Evolutionary conservation across 2,797 vertebrate genomes (phyloP), one percentile per base, ranked within the genome.

Genomic region (Scolopax bukidnonensis): DNA sequence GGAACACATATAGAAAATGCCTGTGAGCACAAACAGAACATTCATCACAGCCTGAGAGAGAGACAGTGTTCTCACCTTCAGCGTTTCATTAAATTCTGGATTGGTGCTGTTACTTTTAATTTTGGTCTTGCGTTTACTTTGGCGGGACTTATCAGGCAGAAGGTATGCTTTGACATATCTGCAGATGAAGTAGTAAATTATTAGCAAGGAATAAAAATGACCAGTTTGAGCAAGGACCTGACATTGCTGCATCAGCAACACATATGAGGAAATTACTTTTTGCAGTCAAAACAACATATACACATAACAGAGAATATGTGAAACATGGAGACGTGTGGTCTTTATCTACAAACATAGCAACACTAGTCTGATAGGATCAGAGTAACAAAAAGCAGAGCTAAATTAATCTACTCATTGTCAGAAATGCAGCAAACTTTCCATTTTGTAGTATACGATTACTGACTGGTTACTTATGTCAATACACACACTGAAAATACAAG

Each of bases 161-260:
- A 99, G 99, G 97, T 99, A 99, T 1, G 98, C 98, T 98, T 99
- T 99, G 93, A 99, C 99, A 45, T 99, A 99, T 7, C 99, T 99
- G 97, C 50, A 96, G 92, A 45, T 91, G 54, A 92, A 77, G 84
- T 16, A 91, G 61, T 5, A 81, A 30, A 41, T 47, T 9, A 41
- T 94, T 51, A 85, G 54, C 33, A 57, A 38, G 67, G 48, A 64
- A 27, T 8, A 32, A 33, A 84, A 93, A 51, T 1, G 2, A 28
- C 6, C 43, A 47, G 3, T 41, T 32, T 76, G 65, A 73, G 41
- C 50, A 71, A 45, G 45, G 38, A 45, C 8, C 10, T 30, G 50
- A 4, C 53, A 38, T 11, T 38, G 13, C 54, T 78, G n/a, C 53
- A 45, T 16, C n/a, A 61, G 24, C 10, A 61, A 41, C 14, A 27